Base-by-base conservation (phyloP, 2,888 invertebrate genomes). In the Caradrina kadenii region DNA sequence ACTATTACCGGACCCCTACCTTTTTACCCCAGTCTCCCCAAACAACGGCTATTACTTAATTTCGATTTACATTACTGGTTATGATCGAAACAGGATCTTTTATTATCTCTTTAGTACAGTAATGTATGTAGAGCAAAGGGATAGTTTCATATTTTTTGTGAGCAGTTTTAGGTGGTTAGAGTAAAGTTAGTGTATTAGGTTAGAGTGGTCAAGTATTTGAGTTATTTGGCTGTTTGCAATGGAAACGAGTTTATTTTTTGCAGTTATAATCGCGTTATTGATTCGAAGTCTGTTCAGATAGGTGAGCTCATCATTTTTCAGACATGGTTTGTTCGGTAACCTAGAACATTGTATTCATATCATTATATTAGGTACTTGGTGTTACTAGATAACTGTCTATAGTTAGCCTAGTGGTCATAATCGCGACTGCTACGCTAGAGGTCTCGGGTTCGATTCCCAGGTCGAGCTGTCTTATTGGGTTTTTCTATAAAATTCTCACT, bases 1-100 rank as follows among this genome's bases (percentile, higher is more conserved):
- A 86, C 91, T 88, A 91, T 92, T 90, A 90, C 82, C 80, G 78
- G 69, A 81, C 86, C 79, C 67, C 77, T 76, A 81, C 22, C 61
- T 63, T 62, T 19, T 35, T 49, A 67, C 61, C 42, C 59, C 15
- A 50, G 65, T 17, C 26, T 63, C 48, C 49, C 52, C 31, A 48
- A n/a, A 22, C 39, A 42, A 0, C 19, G 60, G 49, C 5, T 3
- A 22, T 55, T 26, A 0, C 39, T n/a, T 11, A 0, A 81, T 69
- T 81, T 80, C 75, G 10, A 5, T 7, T 7, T 69, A 53, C 72
- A 73, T 74, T 64, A 63, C 77, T 15, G 31, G 0, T 26, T 65
- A 19, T 31, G 3, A 76, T 59, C 1, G 1, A 5, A n/a, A 17
- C 17, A 10, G 1, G 0, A 13, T 17, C 0, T 49, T 55, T 22